Evolutionary conservation across 2,113 vertebrate species (phyloP), one percentile per base, ranked within the genome.

Genomic region (Camelus bactrianus): DNA sequence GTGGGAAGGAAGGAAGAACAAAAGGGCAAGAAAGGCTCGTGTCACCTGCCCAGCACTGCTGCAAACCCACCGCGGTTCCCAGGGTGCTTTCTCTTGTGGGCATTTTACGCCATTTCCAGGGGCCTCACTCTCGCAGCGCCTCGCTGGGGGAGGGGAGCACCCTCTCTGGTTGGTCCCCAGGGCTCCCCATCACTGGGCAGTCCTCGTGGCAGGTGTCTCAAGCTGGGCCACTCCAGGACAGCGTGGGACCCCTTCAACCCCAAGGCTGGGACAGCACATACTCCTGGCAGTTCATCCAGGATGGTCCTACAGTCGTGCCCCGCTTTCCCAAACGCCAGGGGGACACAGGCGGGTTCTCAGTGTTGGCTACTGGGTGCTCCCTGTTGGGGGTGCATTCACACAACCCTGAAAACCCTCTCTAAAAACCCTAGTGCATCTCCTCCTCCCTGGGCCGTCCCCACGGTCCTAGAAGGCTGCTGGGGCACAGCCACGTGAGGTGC

Each of bases 191-290:
- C 19, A 22, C 0, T 3, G 12, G 5, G 38, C 6, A 60, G 35
- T 11, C 28, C 1, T 38, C 22, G 12, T 3, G 50, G 38, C 38
- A 42, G 38, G 38, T 42, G 38, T 80, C 52, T 70, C 46, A 6
- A 11, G 64, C 24, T 5, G 50, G 26, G 2, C 52, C 17, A 6
- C 1, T 0, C 10, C 60, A 15, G 2, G 30, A 32, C 35, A 70
- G 14, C 48, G 4, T 20, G 32, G 76, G 20, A 24, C 50, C 20
- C 80, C 60, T 83, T 64, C 30, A 83, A 10, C 20, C 28, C 48
- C 6, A 28, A 46, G 56, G 6, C 38, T 62, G 60, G 46, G 20
- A 5, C 28, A 48, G 28, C 28, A 64, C 48, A 3, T 76, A 9
- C 26, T 48, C 28, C 9, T 32, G 28, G 84, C 5, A 54, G 24